Evolutionary conservation across 2,113 vertebrate genomes (phyloP).

Genomic region (Zeus faber): DNA sequence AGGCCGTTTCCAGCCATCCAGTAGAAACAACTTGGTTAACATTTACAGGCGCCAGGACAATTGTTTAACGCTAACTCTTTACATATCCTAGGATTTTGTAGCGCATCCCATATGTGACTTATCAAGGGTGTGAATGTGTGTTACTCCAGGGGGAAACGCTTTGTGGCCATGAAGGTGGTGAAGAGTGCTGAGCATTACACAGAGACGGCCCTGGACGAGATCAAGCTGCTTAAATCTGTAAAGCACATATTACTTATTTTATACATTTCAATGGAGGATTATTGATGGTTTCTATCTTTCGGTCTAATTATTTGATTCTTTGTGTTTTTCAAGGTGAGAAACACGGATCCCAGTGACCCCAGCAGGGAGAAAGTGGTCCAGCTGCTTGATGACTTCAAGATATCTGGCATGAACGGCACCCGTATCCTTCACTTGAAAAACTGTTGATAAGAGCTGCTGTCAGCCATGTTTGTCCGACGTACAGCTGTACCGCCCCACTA

Average conservation of each 20-base stretch:
- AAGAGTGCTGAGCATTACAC: conserved; percentile 99
- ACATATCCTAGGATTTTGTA: too few relatives aligned
- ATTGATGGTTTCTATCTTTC: too few relatives aligned
- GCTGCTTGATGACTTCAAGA: conserved; percentile 95
- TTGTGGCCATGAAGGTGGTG: conserved; percentile 98
- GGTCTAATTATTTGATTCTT: too few relatives aligned
- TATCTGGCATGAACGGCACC: conserved; percentile 93
- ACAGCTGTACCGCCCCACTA: neutral
- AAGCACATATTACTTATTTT: conserved; percentile 44
- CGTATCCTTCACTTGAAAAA: conserved; percentile 82
- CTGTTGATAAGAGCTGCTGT: neutral
- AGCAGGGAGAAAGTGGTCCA: conserved; percentile 93
- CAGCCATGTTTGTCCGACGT: neutral
- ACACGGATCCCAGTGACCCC: conserved; percentile 87
- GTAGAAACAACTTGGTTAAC: too few relatives aligned
- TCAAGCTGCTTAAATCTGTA: conserved; percentile 91
- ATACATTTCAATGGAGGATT: too few relatives aligned
- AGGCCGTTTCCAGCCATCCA: too few relatives aligned
- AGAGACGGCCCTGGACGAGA: conserved; percentile 96
- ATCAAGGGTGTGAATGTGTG: neutral
- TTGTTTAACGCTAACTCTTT: too few relatives aligned
- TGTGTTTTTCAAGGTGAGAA: conserved; percentile 81
- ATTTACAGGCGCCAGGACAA: too few relatives aligned
- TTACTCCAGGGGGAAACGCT: conserved; percentile 82
- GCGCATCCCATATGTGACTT: too few relatives aligned